A percentile compares a stretch with the other conserved stretches of the same genome.
These are phyloP conservation scores for Dicycla oo DNA, from an alignment of 2,888 invertebrate genomes.

Conservation along the genomic window DNA sequence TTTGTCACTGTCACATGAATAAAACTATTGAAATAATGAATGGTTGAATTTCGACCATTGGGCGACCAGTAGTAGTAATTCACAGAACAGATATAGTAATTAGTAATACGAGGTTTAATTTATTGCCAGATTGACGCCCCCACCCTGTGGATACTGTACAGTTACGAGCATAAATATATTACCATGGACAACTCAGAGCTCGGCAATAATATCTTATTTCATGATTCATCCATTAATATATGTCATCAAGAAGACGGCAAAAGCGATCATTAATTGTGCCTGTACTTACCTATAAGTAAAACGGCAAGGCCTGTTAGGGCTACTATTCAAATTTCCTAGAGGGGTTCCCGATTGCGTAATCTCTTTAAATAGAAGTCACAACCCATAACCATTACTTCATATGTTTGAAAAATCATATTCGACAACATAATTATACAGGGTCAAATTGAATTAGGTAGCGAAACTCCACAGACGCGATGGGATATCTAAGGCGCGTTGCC, in stretches of 20 bases:
- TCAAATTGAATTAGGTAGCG: too few species aligned
- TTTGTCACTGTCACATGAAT: too few species aligned
- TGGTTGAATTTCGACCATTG: too few species aligned
- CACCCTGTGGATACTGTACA: background rate
- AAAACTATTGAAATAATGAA: too few species aligned
- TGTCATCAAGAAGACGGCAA: background rate
- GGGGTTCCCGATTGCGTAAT: background rate
- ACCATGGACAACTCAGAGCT: background rate
- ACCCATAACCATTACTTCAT: background rate
- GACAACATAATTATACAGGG: too few species aligned
- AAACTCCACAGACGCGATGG: too few species aligned
- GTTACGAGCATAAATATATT: too few species aligned
- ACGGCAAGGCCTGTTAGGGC: background rate
- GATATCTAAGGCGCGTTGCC: too few species aligned
- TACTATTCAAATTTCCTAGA: background rate
- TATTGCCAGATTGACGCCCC: background rate
- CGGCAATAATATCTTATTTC: background rate
- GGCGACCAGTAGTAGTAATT: too few species aligned
- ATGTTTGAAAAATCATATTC: background rate
- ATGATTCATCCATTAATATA: background rate
- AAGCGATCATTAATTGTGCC: background rate
- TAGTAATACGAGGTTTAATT: background rate
- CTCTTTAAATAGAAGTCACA: background rate
- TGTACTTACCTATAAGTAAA: background rate
- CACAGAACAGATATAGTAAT: too few species aligned